Conservation (phyloP, 2,113 vertebrate species). For the Calidris pugnax region DNA sequence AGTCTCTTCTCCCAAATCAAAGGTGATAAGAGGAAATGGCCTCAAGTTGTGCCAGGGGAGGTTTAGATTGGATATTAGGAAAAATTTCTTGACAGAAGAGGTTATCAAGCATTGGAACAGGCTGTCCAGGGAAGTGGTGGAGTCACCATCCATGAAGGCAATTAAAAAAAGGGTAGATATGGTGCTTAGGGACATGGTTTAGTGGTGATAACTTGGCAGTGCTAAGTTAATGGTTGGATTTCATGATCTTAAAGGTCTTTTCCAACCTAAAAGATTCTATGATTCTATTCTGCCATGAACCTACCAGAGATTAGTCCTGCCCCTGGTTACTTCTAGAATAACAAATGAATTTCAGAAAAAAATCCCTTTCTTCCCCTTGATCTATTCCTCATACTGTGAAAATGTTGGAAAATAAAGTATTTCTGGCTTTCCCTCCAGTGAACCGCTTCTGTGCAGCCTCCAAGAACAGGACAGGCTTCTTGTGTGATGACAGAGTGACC, state of each 20-base stretch:
- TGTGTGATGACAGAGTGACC: slow-evolving; percentile 71
- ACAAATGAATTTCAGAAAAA: not conserved
- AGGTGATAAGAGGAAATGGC: not conserved
- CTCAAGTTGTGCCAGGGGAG: not conserved
- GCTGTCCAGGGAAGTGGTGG: not conserved
- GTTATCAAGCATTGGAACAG: not conserved
- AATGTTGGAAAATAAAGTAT: not conserved
- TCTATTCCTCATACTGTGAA: not conserved
- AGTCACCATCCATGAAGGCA: not conserved
- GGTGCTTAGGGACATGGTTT: not conserved
- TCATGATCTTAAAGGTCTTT: not conserved
- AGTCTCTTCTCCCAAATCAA: not conserved
- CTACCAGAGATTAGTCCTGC: not conserved
- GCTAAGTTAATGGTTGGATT: not conserved
- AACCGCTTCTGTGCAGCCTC: slow-evolving; percentile 65
- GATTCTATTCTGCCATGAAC: not conserved
- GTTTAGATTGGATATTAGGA: not conserved
- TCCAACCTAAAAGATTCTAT: not conserved
- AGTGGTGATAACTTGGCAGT: not conserved
- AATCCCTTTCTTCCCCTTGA: not conserved
- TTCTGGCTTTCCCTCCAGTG: slow-evolving; percentile 51
- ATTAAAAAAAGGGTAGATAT: not conserved
- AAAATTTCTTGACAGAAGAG: not conserved
- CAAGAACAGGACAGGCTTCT: slow-evolving; percentile 77
- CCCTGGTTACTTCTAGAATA: not conserved